These are phyloP conservation scores for Carassius auratus DNA, from an alignment of 2,113 vertebrate genomes.

Conservation along the genomic window DNA sequence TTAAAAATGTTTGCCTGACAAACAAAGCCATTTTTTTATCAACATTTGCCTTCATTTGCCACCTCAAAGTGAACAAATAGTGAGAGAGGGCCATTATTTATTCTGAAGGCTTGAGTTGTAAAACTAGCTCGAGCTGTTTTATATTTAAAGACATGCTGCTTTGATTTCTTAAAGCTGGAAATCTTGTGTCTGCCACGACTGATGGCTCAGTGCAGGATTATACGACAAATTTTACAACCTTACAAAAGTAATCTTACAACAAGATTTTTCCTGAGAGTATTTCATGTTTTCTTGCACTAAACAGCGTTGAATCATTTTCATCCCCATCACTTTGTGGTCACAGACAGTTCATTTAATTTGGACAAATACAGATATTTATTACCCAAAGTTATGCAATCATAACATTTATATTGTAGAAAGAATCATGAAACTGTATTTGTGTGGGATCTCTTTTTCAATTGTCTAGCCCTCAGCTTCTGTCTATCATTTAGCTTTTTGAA, in stretches of 20 bases:
- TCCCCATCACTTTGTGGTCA: not conserved
- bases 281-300: not conserved
- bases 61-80: slow-evolving; percentile 60
- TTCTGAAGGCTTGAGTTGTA: slow-evolving; percentile 55
- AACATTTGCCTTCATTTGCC: slow-evolving; percentile 36
- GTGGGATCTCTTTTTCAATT: slow-evolving; percentile 5
- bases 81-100: slow-evolving; percentile 64
- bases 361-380: not conserved
- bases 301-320: not conserved
- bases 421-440: not conserved
- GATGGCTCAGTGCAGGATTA: slow-evolving; percentile 16
- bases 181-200: not conserved
- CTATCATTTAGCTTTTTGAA: not conserved
- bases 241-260: not conserved
- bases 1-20: slow-evolving; percentile 38
- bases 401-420: not conserved
- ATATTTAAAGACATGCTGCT: slow-evolving; percentile 12
- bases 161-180: slow-evolving; percentile 9
- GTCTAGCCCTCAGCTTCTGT: not conserved
- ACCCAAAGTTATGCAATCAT: not conserved
- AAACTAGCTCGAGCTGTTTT: slow-evolving; percentile 9
- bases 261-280: not conserved
- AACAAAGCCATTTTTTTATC: slow-evolving; percentile 57
- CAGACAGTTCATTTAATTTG: not conserved
- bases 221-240: not conserved